These are phyloP conservation scores for Ptycholaimellus sp. DNA, from an alignment of 2,888 invertebrate species.

Conservation along the genomic window DNA sequence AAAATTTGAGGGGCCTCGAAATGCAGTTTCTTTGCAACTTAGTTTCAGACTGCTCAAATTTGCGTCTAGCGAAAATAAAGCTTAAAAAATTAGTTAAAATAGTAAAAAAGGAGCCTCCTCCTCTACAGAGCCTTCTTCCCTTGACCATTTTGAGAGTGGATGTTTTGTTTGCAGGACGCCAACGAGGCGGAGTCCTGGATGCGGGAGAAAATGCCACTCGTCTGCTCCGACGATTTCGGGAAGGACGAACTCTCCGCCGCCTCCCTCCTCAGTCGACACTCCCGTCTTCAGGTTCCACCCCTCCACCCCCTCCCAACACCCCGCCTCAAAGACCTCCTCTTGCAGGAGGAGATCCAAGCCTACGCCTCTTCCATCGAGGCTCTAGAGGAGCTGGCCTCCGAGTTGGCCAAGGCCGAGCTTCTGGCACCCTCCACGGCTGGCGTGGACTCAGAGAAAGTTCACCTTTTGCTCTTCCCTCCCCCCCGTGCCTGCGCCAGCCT, in stretches of 20 bases:
- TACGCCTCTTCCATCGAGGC: conserved; percentile 17
- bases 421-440: no score
- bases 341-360: conserved; percentile 19
- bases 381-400: conserved; percentile 24
- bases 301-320: no score
- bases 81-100: no score
- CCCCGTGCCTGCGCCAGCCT: no score
- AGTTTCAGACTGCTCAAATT: not conserved
- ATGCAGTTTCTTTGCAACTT: not conserved
- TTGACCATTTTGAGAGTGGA: no score
- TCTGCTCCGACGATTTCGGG: conserved; percentile 66
- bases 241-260: conserved; percentile 28
- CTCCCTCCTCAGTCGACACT: conserved; percentile 35
- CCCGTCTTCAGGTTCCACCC: conserved; percentile 43
- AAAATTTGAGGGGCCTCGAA: no score
- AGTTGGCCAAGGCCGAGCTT: conserved; percentile 21
- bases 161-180: conserved; percentile 49
- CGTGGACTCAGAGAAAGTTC: no score
- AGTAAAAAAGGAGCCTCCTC: no score
- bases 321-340: no score
- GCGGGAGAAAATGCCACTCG: conserved; percentile 73
- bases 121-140: no score
- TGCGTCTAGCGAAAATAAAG: conserved; percentile 1
- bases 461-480: no score
- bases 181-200: conserved; percentile 93